Evolutionary conservation across 2,888 invertebrate species (phyloP).

Genomic region (Orthosia gothica): DNA sequence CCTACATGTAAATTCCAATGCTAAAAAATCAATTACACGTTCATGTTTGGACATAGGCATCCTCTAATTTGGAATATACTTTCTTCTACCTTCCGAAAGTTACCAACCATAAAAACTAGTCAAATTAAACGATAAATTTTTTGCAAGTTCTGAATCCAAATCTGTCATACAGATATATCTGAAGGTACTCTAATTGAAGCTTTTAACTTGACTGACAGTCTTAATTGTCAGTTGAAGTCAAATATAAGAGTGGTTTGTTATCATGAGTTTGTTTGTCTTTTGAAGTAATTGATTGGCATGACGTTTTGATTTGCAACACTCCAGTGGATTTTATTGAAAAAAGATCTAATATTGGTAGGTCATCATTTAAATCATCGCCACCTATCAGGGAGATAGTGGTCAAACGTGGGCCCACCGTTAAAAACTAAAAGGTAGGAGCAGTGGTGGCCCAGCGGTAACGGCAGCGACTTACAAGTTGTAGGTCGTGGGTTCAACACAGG

Average conservation of each 20-base stretch:
- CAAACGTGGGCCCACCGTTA: too few relatives aligned
- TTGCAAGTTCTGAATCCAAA: background rate
- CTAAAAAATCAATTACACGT: too few relatives aligned
- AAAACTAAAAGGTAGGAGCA: too few relatives aligned
- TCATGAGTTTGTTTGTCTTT: background rate
- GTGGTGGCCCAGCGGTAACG: too few relatives aligned
- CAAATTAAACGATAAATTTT: constrained; percentile 2
- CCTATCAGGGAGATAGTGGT: too few relatives aligned
- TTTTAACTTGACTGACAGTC: constrained; percentile 52
- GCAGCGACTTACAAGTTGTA: too few relatives aligned
- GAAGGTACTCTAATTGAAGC: constrained; percentile 29
- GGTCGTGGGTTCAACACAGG: too few relatives aligned
- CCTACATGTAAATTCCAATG: too few relatives aligned
- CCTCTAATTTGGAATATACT: background rate
- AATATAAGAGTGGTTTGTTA: constrained; percentile 20
- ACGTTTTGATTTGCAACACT: background rate
- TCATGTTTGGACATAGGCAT: background rate
- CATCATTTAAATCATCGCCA: too few relatives aligned
- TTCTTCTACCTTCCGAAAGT: background rate
- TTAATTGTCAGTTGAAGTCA: constrained; percentile 53
- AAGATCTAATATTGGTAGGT: too few relatives aligned
- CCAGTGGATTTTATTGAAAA: background rate
- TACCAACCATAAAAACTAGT: background rate
- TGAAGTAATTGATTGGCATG: constrained; percentile 18
- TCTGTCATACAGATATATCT: constrained; percentile 19